Base-by-base conservation (phyloP, 1,140 invertebrate genomes). In the Polyergus mexicanus region DNA sequence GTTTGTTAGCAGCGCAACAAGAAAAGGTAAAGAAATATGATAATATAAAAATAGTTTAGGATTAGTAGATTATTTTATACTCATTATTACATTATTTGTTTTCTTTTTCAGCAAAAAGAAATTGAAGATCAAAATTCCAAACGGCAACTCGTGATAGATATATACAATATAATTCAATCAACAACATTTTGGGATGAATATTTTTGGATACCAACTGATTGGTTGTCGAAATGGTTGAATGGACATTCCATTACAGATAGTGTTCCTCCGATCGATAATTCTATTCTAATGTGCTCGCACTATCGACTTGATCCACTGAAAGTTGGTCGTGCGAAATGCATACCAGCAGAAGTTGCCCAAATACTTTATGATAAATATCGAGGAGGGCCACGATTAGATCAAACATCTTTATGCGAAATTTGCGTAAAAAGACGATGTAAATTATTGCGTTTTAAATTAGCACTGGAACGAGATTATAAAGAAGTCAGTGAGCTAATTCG, bases 361-460 rank as follows among this genome's bases (percentile, higher is more conserved):
- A 84, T 95, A 60, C 84, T 96, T 5, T 96, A 95, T 88, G 85
- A 88, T 0, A 94, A 94, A 65, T 96, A 96, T 91, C 92, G 92
- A 5, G 95, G 95, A 41, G 94, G 94, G 0, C 93, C 95, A 13
- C 92, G 95, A 51, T 91, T 96, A 47, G 94, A 95, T 74, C 84
- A 94, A 63, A 92, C 93, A 74, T 94, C 92, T 58, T 80, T 96
- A 3, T 96, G 96, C 78, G 88, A 92, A 77, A 78, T 93, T 86
- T 96, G 96, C 91, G 96, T 97, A 0, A 93, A 94, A 72, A 91
- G 94, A 44, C 92, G 94, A 35, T 96, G 96, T 89, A 95, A 94
- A 77, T 89, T 88, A 60, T 84, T 94, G 19, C 92, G 92, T 16
- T 95, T 95, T 38, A 95, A 95, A 86, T 87, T 91, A 7, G 86